phyloP scores from a whole-genome alignment of 1,140 invertebrate genomes.

The Habropoda laboriosa region DNA sequence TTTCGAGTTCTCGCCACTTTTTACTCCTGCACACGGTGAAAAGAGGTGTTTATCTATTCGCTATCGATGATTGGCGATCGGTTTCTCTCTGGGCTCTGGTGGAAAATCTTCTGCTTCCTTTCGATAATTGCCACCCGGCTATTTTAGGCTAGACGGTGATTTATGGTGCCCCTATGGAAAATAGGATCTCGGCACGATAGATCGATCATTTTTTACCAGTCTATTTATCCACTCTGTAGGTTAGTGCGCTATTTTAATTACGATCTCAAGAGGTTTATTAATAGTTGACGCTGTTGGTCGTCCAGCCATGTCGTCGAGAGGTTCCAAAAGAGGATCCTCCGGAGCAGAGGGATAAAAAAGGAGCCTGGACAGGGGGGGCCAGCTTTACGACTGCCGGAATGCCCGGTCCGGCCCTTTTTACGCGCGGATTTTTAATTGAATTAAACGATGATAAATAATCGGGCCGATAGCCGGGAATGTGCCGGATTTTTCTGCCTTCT shows the following conservation, averaged over 20 bases:
- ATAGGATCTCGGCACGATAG: too few species aligned
- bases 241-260: slow-evolving; percentile 49
- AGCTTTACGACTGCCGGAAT: slow-evolving; percentile 47
- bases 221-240: too few species aligned
- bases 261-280: slow-evolving; percentile 51
- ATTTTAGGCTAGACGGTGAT: too few species aligned
- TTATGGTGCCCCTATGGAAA: too few species aligned
- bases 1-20: neutral
- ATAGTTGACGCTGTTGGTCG: slow-evolving; percentile 15
- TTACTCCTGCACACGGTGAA: neutral
- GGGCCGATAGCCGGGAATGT: slow-evolving; percentile 8
- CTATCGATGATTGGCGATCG: too few species aligned
- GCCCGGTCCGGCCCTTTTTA: slow-evolving; percentile 40
- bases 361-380: neutral
- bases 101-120: too few species aligned
- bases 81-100: too few species aligned
- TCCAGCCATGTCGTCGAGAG: neutral
- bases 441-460: slow-evolving; percentile 54
- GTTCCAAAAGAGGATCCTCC: slow-evolving; percentile 20
- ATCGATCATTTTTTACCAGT: too few species aligned
- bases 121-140: too few species aligned
- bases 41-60: neutral
- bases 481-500: slow-evolving; percentile 32
- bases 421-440: slow-evolving; percentile 53
- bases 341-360: slow-evolving; percentile 8